phyloP scores from a whole-genome alignment of 1,140 invertebrate genomes.

The Hylaeus anthracinus region DNA sequence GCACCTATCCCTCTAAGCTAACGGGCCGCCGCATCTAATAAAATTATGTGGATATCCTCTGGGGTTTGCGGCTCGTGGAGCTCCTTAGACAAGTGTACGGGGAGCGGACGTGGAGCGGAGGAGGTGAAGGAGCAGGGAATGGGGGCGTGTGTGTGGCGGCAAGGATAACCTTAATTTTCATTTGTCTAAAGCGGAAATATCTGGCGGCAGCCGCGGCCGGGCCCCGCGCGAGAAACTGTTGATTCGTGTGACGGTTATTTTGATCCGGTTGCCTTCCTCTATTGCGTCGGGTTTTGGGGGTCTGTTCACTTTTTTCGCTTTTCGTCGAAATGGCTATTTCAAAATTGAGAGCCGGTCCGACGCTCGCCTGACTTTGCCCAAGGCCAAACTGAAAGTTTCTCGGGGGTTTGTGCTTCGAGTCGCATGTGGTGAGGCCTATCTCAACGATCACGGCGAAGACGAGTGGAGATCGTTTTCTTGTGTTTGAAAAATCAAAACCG shows the following conservation, averaged over 20 bases:
- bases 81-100: slow-evolving; percentile 18
- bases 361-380: slow-evolving; percentile 79
- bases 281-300: slow-evolving; percentile 84
- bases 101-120: slow-evolving; percentile 27
- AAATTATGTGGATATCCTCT: slow-evolving; percentile 61
- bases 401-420: slow-evolving; percentile 52
- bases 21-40: slow-evolving; percentile 66
- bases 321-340: slow-evolving; percentile 85
- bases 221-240: slow-evolving; percentile 85
- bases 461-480: not conserved
- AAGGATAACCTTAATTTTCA: slow-evolving; percentile 53
- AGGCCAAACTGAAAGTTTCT: slow-evolving; percentile 74
- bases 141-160: not conserved
- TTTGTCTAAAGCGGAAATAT: slow-evolving; percentile 58
- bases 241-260: slow-evolving; percentile 85
- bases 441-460: slow-evolving; percentile 45
- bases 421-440: slow-evolving; percentile 35
- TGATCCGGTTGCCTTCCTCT: slow-evolving; percentile 84
- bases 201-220: slow-evolving; percentile 77
- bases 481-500: slow-evolving; percentile 42
- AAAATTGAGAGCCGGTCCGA: slow-evolving; percentile 84
- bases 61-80: slow-evolving; percentile 27
- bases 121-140: slow-evolving; percentile 14
- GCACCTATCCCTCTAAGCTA: slow-evolving; percentile 77
- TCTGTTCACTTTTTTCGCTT: slow-evolving; percentile 82